A percentile compares a stretch with the other conserved stretches of the same genome.
Conservation (phyloP, 1,140 invertebrate genomes). For the Drosophila arawakana region DNA sequence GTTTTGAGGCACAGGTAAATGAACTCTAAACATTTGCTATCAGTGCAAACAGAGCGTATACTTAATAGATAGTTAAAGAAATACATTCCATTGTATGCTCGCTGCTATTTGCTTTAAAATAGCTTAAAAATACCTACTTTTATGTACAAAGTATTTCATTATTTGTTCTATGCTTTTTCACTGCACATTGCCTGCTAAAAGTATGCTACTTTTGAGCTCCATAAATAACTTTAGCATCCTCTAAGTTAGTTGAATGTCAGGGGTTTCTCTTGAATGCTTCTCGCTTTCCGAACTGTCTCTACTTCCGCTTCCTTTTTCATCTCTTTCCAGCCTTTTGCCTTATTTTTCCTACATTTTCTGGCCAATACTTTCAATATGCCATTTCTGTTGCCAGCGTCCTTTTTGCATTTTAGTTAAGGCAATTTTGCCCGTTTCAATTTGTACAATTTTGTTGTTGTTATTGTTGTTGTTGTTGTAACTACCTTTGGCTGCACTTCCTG, state of each 20-base stretch:
- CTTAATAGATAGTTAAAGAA: conserved; percentile 10
- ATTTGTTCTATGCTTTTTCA: no score
- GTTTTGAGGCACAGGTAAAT: conserved; percentile 27
- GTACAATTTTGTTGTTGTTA: conserved; percentile 26
- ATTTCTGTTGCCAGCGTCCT: conserved; percentile 30
- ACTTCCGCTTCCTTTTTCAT: neutral
- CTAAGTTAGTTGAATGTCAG: conserved; percentile 42
- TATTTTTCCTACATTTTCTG: neutral
- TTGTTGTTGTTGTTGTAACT: conserved; percentile 13
- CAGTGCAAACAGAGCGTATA: conserved; percentile 14
- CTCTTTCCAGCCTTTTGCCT: no score
- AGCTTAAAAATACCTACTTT: no score
- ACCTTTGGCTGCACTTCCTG: conserved; percentile 32
- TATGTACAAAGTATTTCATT: no score
- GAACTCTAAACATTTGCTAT: conserved; percentile 26
- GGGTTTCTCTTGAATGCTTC: neutral
- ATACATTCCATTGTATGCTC: no score
- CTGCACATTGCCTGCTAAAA: no score
- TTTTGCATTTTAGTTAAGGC: conserved; percentile 53
- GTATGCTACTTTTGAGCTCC: neutral
- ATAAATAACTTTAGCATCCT: conserved; percentile 48
- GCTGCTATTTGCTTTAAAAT: no score
- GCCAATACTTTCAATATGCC: conserved; percentile 34
- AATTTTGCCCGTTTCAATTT: conserved; percentile 52
- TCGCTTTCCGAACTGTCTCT: neutral